Evolutionary conservation across 2,888 invertebrate species (phyloP).

Genomic region (Junonia oenone): DNA sequence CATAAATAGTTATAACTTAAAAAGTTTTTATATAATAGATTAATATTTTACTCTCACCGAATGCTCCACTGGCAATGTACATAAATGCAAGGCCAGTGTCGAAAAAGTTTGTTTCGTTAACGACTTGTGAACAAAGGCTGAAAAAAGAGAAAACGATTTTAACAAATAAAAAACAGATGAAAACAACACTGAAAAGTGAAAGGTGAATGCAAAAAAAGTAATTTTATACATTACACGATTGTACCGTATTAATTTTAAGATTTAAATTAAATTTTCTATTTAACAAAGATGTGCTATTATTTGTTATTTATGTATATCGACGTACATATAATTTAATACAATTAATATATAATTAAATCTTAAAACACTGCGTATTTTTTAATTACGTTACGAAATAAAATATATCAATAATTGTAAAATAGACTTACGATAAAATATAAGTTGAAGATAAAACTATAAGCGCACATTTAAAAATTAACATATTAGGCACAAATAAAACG

Average conservation of each 20-base stretch:
- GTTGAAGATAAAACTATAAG: conserved; percentile 58
- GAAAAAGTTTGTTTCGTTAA: conserved; percentile 59
- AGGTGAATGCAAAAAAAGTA: conserved; percentile 19
- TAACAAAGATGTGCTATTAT: not conserved
- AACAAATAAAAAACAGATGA: conserved; percentile 10
- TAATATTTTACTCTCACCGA: conserved; percentile 58
- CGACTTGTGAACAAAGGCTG: conserved; percentile 67
- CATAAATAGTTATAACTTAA: not conserved
- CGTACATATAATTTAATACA: not conserved
- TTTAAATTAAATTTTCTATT: not conserved
- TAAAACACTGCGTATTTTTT: not conserved
- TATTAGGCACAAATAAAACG: conserved; percentile 41
- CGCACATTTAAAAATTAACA: conserved; percentile 69
- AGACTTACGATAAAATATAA: conserved; percentile 65
- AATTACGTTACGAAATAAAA: no score
- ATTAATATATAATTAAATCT: not conserved
- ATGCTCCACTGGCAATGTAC: conserved; percentile 64
- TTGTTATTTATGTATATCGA: not conserved
- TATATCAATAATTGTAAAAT: conserved; percentile 7
- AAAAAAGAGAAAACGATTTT: conserved; percentile 34
- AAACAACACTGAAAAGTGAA: conserved; percentile 34
- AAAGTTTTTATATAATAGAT: not conserved
- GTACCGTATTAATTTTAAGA: not conserved
- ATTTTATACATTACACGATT: not conserved
- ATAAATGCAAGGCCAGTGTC: conserved; percentile 68